Percentiles rank a stretch among this genome's conserved stretches.
These are phyloP conservation scores for Macrotis lagotis DNA, from an alignment of 2,113 vertebrate species.

Conservation along the genomic window DNA sequence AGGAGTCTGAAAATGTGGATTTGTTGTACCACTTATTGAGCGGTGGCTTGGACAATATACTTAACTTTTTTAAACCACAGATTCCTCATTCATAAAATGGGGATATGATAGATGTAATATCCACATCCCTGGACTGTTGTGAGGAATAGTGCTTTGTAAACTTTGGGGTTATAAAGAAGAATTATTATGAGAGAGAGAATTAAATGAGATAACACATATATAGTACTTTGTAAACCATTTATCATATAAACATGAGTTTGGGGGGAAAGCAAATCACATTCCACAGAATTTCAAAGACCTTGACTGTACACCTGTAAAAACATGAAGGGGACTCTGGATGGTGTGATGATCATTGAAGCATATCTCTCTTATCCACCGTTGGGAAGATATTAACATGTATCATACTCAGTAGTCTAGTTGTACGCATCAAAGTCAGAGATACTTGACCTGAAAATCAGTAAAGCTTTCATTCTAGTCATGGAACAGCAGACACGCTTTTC, in stretches of 20 bases:
- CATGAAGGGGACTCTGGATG: background rate
- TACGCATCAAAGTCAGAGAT: conserved; percentile 63
- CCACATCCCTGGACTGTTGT: background rate
- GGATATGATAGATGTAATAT: background rate
- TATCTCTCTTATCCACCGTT: conserved; percentile 20
- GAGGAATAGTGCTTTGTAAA: background rate
- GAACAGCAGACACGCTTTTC: conserved; percentile 60
- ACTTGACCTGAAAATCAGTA: conserved; percentile 67
- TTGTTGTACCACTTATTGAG: background rate
- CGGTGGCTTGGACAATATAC: background rate
- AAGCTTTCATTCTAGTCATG: conserved; percentile 71
- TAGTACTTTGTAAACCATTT: background rate
- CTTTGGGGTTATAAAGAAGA: background rate
- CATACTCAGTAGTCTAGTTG: conserved; percentile 55
- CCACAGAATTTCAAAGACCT: background rate
- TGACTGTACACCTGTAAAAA: conserved; percentile 23
- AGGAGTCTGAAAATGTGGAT: background rate
- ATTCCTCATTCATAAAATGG: background rate
- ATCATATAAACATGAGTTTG: background rate
- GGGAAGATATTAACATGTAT: conserved; percentile 66
- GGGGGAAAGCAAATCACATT: background rate
- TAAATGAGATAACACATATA: background rate
- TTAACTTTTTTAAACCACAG: background rate
- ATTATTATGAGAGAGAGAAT: background rate
- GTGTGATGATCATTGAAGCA: conserved; percentile 50